phyloP scores from a whole-genome alignment of 2,888 invertebrate species.

The Tenthredo livida region DNA sequence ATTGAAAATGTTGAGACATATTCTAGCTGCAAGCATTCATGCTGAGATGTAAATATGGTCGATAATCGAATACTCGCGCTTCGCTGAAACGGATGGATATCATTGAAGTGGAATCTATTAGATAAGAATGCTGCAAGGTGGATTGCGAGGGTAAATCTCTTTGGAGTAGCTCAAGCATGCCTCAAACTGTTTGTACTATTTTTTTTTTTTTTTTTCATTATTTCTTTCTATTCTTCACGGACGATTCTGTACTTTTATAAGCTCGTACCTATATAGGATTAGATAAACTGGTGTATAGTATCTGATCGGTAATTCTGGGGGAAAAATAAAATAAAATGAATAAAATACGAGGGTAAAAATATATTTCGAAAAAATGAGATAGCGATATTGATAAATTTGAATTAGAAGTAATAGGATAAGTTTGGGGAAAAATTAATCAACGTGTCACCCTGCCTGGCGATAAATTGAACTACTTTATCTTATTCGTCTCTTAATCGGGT shows the following conservation, averaged over 20 bases:
- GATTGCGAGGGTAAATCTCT: conserved; percentile 31
- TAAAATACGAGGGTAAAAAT: not conserved
- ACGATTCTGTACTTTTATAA: not conserved
- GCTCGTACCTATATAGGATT: not conserved
- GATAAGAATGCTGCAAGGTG: conserved; percentile 7
- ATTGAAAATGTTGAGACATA: not conserved
- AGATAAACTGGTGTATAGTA: not conserved
- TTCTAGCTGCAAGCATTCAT: not conserved
- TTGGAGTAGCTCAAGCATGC: conserved; percentile 8
- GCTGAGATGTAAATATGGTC: conserved; percentile 27
- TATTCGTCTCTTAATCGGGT: conserved; percentile 24
- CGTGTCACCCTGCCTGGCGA: not conserved
- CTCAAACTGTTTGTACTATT: not conserved
- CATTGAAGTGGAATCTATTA: conserved; percentile 23
- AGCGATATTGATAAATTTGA: not conserved
- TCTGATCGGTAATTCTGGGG: not conserved
- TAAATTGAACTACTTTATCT: not conserved
- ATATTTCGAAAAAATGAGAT: not conserved
- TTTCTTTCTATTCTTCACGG: not conserved
- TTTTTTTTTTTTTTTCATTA: not conserved
- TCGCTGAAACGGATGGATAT: conserved; percentile 29
- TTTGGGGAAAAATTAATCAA: not conserved
- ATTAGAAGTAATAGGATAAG: not conserved
- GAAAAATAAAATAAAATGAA: not conserved
- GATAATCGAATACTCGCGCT: conserved; percentile 44